A percentile compares a stretch with the other conserved stretches of the same genome.
These are phyloP conservation scores for Oryzias javanicus DNA, from an alignment of 2,113 vertebrate species.

Conservation along the genomic window DNA sequence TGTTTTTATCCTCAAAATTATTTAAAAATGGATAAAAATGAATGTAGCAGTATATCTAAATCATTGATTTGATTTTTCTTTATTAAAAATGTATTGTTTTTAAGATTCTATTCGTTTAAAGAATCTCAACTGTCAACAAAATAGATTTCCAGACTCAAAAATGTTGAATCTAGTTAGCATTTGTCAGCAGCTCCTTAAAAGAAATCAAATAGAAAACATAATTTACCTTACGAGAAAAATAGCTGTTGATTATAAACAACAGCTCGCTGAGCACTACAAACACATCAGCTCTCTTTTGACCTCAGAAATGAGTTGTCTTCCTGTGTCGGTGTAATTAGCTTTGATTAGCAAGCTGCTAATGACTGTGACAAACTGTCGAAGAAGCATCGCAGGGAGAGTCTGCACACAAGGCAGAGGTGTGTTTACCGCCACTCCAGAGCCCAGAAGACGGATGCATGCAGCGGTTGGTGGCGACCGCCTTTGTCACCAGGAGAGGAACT, in stretches of 20 bases:
- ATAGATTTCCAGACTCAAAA: constrained; percentile 15
- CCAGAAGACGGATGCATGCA: constrained; percentile 3
- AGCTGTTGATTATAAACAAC: constrained; percentile 41
- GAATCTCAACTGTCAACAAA: neutral
- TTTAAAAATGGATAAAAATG: neutral
- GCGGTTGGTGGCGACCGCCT: constrained; percentile 24
- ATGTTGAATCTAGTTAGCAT: constrained; percentile 20
- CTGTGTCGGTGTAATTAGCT: constrained; percentile 64
- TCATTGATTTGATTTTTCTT: neutral
- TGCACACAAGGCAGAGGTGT: constrained; percentile 36
- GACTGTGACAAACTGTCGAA: constrained; percentile 39
- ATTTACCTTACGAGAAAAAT: constrained; percentile 34
- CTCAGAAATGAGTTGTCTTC: constrained; percentile 58
- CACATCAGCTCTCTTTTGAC: constrained; percentile 40
- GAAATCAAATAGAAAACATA: constrained; percentile 29
- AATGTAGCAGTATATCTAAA: neutral
- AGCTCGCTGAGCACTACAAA: constrained; percentile 42
- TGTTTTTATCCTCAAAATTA: neutral
- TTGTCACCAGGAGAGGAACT: neutral
- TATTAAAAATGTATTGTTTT: too few relatives aligned
- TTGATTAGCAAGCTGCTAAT: constrained; percentile 63
- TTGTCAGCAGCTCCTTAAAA: constrained; percentile 17
- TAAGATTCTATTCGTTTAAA: neutral
- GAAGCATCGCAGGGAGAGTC: constrained; percentile 12
- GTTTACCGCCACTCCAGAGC: constrained; percentile 18